A percentile compares a stretch with the other conserved stretches of the same genome.
These are phyloP conservation scores for Drosophila algonquin DNA, from an alignment of 2,888 invertebrate species.

Conservation along the genomic window DNA sequence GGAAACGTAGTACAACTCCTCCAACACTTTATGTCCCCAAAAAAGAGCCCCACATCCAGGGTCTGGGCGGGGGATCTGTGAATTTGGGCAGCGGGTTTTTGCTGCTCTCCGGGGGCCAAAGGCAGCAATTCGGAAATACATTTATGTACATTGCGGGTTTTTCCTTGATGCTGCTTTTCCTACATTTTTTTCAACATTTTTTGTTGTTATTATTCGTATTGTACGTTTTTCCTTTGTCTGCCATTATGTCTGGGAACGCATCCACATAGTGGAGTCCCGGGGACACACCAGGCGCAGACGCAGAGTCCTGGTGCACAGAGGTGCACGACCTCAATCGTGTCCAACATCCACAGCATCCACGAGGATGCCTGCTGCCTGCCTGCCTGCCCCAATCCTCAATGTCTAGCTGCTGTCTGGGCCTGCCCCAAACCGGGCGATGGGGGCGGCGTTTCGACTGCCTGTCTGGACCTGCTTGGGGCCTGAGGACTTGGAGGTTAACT, in stretches of 20 bases:
- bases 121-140: conserved; percentile 72
- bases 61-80: not conserved
- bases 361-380: conserved; percentile 31
- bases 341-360: conserved; percentile 49
- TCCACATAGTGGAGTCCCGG: conserved; percentile 55
- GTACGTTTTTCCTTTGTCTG: conserved; percentile 59
- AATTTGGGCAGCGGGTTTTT: not conserved
- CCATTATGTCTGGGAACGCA: conserved; percentile 74
- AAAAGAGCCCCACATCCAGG: not conserved
- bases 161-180: conserved; percentile 22
- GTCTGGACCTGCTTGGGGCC: conserved; percentile 20
- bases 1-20: not conserved
- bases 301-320: conserved; percentile 62
- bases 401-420: conserved; percentile 73
- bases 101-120: conserved; percentile 33
- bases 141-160: conserved; percentile 63
- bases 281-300: conserved; percentile 61
- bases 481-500: conserved; percentile 39
- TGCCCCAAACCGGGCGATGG: not conserved
- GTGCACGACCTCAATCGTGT: conserved; percentile 82
- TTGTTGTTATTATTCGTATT: conserved; percentile 46
- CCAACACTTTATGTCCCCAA: not conserved
- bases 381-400: conserved; percentile 63
- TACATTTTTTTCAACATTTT: conserved; percentile 15
- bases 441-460: not conserved